Conservation (phyloP, 2,797 vertebrate genomes). For the Poeciliopsis paucimaculata region DNA sequence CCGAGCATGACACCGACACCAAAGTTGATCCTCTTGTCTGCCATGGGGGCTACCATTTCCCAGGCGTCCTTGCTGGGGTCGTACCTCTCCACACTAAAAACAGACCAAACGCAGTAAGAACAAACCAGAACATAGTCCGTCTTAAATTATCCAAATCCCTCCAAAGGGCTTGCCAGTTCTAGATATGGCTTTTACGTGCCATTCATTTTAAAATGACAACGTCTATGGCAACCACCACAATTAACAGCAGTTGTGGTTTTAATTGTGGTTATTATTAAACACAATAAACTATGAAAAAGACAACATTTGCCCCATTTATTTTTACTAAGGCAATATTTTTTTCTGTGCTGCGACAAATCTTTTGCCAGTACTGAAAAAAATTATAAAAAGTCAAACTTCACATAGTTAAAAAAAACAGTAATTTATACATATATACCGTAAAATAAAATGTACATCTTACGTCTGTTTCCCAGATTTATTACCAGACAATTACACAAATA, state of each 20-base stretch:
- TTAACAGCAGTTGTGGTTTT: neutral
- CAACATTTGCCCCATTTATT: neutral
- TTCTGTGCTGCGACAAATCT: neutral
- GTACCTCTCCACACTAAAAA: conserved; percentile 91
- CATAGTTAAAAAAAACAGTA: neutral
- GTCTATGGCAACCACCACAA: neutral
- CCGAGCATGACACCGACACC: conserved; percentile 96
- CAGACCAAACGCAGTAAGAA: conserved; percentile 14
- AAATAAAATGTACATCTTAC: neutral
- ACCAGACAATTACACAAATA: neutral
- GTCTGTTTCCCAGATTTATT: neutral
- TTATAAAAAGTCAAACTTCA: neutral
- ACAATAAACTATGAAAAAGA: neutral
- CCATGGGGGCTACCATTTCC: conserved; percentile 97
- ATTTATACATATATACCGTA: too few species aligned
- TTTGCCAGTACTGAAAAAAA: neutral
- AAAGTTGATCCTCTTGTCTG: conserved; percentile 97
- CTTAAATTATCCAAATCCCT: neutral
- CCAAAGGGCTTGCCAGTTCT: neutral
- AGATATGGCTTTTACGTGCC: neutral
- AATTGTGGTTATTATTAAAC: too few species aligned
- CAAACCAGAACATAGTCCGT: neutral
- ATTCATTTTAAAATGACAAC: neutral
- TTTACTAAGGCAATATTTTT: neutral
- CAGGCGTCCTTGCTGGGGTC: conserved; percentile 96